These are phyloP conservation scores for Menidia beryllina DNA, from an alignment of 2,113 vertebrate species.

Conservation along the genomic window DNA sequence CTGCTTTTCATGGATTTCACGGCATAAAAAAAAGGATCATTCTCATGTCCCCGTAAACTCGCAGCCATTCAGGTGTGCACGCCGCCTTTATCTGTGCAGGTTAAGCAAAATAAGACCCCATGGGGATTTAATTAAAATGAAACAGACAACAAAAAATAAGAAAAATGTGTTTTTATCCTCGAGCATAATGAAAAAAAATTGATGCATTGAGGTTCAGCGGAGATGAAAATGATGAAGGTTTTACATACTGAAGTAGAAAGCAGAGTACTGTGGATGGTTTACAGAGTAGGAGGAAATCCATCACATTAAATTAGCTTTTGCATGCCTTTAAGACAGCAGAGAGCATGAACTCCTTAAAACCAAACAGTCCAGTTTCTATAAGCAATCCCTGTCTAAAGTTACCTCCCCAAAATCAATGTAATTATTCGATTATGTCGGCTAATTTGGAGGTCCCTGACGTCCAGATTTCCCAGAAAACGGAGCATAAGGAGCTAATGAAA, in stretches of 20 bases:
- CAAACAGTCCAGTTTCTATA: neutral
- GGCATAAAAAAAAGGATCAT: too few species aligned
- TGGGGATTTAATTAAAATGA: too few species aligned
- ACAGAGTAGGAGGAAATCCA: neutral
- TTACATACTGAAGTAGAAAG: neutral
- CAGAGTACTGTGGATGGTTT: neutral
- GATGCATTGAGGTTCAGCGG: too few species aligned
- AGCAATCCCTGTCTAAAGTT: neutral
- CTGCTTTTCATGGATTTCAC: neutral
- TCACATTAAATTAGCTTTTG: neutral
- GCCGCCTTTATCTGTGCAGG: too few species aligned
- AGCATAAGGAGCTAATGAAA: slow-evolving; percentile 5
- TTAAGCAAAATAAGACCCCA: too few species aligned
- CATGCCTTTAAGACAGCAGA: neutral
- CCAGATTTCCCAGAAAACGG: slow-evolving; percentile 13
- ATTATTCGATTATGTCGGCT: neutral
- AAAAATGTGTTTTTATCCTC: neutral
- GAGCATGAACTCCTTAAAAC: neutral
- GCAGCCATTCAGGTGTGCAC: too few species aligned
- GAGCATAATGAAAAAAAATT: neutral
- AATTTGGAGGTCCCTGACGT: neutral
- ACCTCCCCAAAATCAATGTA: neutral
- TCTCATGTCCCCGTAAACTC: too few species aligned
- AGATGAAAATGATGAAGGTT: neutral
- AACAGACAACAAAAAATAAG: too few species aligned